Evolutionary conservation across 1,140 invertebrate genomes (phyloP).

Genomic region (Sinella curviseta): DNA sequence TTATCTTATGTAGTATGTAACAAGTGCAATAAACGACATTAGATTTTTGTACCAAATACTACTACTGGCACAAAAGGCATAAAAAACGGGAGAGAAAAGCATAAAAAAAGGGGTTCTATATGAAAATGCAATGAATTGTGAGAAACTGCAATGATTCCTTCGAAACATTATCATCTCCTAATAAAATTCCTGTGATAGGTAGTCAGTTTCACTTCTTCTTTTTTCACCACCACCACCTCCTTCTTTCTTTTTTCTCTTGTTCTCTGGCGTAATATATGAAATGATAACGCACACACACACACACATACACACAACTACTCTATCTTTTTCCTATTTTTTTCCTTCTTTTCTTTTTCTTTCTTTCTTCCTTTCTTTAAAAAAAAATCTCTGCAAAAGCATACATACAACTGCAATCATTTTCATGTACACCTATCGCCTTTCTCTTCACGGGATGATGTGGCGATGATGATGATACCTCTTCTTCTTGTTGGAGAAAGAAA

Average conservation of each 20-base stretch:
- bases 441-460: conserved; percentile 12
- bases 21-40: too few species aligned
- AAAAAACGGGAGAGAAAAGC: too few species aligned
- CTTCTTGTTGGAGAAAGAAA: not conserved
- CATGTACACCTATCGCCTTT: conserved; percentile 10
- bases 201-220: not conserved
- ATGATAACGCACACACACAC: too few species aligned
- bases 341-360: not conserved
- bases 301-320: not conserved
- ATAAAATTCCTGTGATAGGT: not conserved
- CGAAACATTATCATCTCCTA: not conserved
- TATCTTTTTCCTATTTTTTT: not conserved
- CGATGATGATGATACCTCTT: not conserved
- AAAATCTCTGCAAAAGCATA: conserved; percentile 17
- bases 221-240: not conserved
- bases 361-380: not conserved
- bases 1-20: too few species aligned
- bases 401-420: conserved; percentile 12
- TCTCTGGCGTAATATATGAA: not conserved
- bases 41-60: too few species aligned
- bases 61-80: too few species aligned
- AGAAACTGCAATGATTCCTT: conserved; percentile 6
- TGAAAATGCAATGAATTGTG: conserved; percentile 25
- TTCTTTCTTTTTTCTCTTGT: too few species aligned
- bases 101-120: not conserved